Percentiles rank a stretch among this genome's conserved stretches.
These are phyloP conservation scores for Brachionus sp. DNA, from an alignment of 1,140 invertebrate species.

Conservation along the genomic window DNA sequence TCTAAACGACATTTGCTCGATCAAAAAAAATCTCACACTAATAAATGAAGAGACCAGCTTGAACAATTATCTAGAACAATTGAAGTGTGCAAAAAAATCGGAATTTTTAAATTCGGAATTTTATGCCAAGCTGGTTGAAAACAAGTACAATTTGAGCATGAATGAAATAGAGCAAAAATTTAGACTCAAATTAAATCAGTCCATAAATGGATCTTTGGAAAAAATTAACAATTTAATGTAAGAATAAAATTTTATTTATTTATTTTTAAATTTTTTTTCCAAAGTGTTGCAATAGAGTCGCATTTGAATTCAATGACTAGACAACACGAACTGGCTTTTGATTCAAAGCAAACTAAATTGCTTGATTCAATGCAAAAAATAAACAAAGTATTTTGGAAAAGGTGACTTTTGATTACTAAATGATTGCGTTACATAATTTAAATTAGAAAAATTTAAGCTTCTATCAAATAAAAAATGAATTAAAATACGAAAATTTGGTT, in stretches of 20 bases:
- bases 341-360: background rate
- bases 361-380: background rate
- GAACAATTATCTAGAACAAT: background rate
- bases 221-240: background rate
- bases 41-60: background rate
- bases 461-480: background rate
- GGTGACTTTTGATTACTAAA: background rate
- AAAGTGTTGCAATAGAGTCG: background rate
- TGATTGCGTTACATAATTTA: background rate
- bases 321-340: constrained; percentile 5
- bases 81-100: background rate
- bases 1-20: constrained; percentile 1
- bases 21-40: background rate
- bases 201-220: background rate
- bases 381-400: constrained; percentile 31
- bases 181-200: background rate
- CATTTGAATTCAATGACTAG: constrained; percentile 34
- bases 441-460: background rate
- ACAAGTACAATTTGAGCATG: background rate
- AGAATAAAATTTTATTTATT: background rate
- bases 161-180: background rate
- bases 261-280: background rate
- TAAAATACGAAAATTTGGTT: background rate
- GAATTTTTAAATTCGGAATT: background rate
- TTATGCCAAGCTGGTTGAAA: background rate